Base-by-base conservation (phyloP, 2,797 vertebrate genomes). In the Sebastes trivittatus region DNA sequence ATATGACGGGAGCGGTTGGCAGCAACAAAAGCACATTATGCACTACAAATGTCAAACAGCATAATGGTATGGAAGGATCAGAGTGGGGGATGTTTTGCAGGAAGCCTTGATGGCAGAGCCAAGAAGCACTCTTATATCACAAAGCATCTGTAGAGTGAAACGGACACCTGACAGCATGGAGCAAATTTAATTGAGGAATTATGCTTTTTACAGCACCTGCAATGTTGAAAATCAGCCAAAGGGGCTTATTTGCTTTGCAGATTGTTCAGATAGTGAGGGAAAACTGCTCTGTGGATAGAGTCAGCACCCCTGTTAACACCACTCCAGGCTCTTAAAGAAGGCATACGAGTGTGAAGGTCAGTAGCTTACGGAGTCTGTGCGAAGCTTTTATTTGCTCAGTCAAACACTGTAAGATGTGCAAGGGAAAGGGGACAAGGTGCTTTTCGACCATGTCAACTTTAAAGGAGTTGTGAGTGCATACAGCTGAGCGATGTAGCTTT, bases 341-440 rank as follows among this genome's bases (percentile, higher is more conserved):
- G 66, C 83, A 80, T 46, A 61, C 25, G 61, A 77, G 77, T 75
- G 90, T 92, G 86, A 92, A 91, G 88, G 90, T 89, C 80, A 85
- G 77, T 58, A 63, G 87, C 81, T 86, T 81, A 61, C 80, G 80
- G 83, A 87, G 72, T 75, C 78, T 22, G 54, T 64, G 78, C 68
- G 4, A 73, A 74, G 86, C 72, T 78, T 83, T 86, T 63, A 55
- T 82, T 62, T 72, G 62, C 61, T 78, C 74, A 32, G 68, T 83
- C 75, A 76, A 77, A 87, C 68, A 61, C 56, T 77, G 30, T 11
- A 64, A 72, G 81, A 86, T 77, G 68, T 78, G 69, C 80, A 14
- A 64, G 68, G 34, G 56, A 61, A 20, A 56, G 64, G 46, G 54
- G 42, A 72, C 36, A 63, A 29, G 38, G 54, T 42, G 72, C 64